Evolutionary conservation across 2,888 invertebrate genomes (phyloP).

Genomic region (Heliconius ismenius): DNA sequence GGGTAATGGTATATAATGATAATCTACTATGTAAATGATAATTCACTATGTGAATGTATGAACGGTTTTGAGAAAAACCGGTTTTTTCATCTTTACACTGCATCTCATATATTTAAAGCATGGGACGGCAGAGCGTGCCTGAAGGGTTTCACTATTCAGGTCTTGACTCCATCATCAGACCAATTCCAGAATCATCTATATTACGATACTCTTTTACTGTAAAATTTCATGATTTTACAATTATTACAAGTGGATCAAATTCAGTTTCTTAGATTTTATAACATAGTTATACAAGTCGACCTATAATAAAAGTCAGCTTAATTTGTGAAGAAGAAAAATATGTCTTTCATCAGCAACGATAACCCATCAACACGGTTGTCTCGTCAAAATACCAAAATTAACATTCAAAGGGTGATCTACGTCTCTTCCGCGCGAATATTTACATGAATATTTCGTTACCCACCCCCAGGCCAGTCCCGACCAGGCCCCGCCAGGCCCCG

Average conservation of each 20-base stretch:
- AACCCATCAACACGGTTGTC: slow-evolving; percentile 13
- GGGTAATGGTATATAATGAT: background rate
- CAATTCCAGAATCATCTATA: too few species aligned
- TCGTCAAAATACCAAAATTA: slow-evolving; percentile 38
- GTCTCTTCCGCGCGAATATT: slow-evolving; percentile 38
- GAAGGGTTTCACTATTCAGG: too few species aligned
- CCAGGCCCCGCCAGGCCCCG: background rate
- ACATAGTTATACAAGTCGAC: background rate
- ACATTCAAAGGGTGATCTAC: slow-evolving; percentile 43
- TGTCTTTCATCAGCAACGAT: background rate
- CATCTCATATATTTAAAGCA: too few species aligned
- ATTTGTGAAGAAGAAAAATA: background rate
- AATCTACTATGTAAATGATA: background rate
- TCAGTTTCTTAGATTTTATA: too few species aligned
- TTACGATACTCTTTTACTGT: too few species aligned
- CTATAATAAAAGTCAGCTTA: background rate
- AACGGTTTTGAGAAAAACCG: background rate
- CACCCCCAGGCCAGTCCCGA: slow-evolving; percentile 14
- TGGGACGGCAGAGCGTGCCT: too few species aligned
- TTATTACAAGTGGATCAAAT: too few species aligned
- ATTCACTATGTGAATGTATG: background rate
- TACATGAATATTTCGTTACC: slow-evolving; percentile 45
- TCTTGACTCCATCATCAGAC: too few species aligned
- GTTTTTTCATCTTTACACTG: too few species aligned
- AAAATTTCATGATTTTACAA: too few species aligned